Base-by-base conservation (phyloP, 2,888 invertebrate genomes). In the Meganola albula region DNA sequence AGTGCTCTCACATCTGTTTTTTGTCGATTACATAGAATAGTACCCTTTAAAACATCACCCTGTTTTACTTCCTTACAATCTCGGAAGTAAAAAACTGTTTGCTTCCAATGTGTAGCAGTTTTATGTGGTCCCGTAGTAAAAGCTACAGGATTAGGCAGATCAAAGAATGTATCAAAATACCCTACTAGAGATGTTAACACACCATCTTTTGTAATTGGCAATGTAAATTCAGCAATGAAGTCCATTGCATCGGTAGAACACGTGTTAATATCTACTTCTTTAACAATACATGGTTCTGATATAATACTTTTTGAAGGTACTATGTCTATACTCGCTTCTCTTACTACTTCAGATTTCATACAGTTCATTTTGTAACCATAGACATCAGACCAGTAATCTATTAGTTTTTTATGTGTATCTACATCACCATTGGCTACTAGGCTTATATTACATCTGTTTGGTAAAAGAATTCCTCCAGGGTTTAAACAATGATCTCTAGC, bases 361-460 rank as follows among this genome's bases (percentile, higher is more conserved):
- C 93, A 94, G 39, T 91, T 92, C 98, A 98, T 98, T 77, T 94
- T 93, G 58, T 94, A 96, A 0, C 96, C 97, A 58, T 97, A 97
- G 0, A 98, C 97, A 74, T 97, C 89, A 10, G 95, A 92, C 98
- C 98, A 98, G 70, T 93, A 97, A 24, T 90, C 89, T 2, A 98
- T 91, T 34, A 91, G 87, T 45, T 90, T 90, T 20, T 90, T 87
- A 58, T 95, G 92, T 8, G 92, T 88, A 5, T 90, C 91, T 76
- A 79, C 63, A 86, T 96, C 95, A 48, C 92, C 92, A 53, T 93
- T 90, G 2, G 94, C 97, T 11, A 93, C 87, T 10, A 98, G 74
- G 63, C 91, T 92, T 33, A 98, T 90, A 21, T 91, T 92, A 67
- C 96, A 97, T 48, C 90, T 88, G 69, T 94, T 95, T 0, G 98